Percentiles rank a stretch among this genome's conserved stretches.
These are phyloP conservation scores for Stomorhina lunata DNA, from an alignment of 2,888 invertebrate species.

Conservation along the genomic window DNA sequence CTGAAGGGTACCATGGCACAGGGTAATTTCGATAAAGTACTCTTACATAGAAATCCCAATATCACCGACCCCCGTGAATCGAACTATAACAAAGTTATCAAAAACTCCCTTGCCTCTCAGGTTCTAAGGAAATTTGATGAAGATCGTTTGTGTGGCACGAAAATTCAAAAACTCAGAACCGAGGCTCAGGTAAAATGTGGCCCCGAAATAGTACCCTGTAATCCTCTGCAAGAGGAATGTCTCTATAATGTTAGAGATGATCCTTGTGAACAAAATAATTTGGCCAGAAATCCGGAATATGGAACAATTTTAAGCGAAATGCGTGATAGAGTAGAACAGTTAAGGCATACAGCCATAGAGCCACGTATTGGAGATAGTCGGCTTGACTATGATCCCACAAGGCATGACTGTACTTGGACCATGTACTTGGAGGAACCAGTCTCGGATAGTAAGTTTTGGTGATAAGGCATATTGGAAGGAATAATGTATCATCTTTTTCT, in stretches of 20 bases:
- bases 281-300: constrained; percentile 65
- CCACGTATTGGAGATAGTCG: constrained; percentile 80
- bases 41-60: constrained; percentile 69
- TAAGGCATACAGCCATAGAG: constrained; percentile 78
- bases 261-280: constrained; percentile 81
- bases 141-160: constrained; percentile 58
- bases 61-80: constrained; percentile 72
- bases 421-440: constrained; percentile 74
- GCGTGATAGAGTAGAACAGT: constrained; percentile 79
- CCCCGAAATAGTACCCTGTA: constrained; percentile 70
- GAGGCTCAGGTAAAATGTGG: constrained; percentile 69
- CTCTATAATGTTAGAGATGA: constrained; percentile 81
- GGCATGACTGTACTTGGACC: constrained; percentile 82
- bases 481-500: too few species aligned
- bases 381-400: constrained; percentile 80
- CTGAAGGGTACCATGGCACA: constrained; percentile 75
- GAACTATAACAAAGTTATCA: constrained; percentile 70
- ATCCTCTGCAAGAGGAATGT: constrained; percentile 79
- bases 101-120: constrained; percentile 69
- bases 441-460: constrained; percentile 53
- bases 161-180: constrained; percentile 64
- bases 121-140: constrained; percentile 68
- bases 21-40: constrained; percentile 71
- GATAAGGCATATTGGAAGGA: too few species aligned
- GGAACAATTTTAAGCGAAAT: constrained; percentile 72